A percentile compares a stretch with the other conserved stretches of the same genome.
Evolutionary conservation across 2,888 invertebrate species (phyloP).

Genomic region (Cryptocheilus praepositus): DNA sequence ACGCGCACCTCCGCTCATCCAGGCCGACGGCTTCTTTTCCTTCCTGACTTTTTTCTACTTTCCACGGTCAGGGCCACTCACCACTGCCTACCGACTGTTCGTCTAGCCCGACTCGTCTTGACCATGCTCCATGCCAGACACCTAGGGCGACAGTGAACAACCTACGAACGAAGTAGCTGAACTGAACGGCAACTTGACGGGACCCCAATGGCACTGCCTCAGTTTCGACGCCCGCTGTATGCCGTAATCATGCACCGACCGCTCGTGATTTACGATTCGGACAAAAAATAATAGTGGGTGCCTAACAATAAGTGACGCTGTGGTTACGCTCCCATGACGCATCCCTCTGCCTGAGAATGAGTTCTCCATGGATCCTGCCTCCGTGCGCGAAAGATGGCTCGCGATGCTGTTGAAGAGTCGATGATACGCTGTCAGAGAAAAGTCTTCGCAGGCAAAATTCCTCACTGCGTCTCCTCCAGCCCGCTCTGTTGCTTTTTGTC

Average conservation of each 20-base stretch:
- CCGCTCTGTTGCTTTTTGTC: constrained; percentile 8
- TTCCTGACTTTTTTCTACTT: constrained; percentile 42
- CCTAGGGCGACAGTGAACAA: constrained; percentile 25
- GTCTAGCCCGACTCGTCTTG: constrained; percentile 11
- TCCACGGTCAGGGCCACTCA: constrained; percentile 46
- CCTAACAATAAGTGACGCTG: constrained; percentile 18
- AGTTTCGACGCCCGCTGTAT: constrained; percentile 1
- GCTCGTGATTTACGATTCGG: not conserved
- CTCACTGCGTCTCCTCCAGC: no score
- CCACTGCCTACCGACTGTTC: constrained; percentile 13
- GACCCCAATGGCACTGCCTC: not conserved
- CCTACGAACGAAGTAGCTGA: not conserved
- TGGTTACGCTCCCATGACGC: constrained; percentile 8
- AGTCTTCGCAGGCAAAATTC: constrained; percentile 15
- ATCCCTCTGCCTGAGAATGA: no score
- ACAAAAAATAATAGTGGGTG: constrained; percentile 13
- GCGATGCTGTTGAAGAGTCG: no score
- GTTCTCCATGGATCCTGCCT: no score
- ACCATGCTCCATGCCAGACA: constrained; percentile 23
- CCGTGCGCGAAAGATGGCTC: no score
- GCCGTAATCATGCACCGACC: no score
- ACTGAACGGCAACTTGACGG: not conserved
- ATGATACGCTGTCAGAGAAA: not conserved
- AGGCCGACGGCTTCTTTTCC: constrained; percentile 32
- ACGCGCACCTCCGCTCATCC: constrained; percentile 1